These are phyloP conservation scores for Philhelius pedissequus DNA, from an alignment of 2,888 invertebrate species.

Conservation along the genomic window DNA sequence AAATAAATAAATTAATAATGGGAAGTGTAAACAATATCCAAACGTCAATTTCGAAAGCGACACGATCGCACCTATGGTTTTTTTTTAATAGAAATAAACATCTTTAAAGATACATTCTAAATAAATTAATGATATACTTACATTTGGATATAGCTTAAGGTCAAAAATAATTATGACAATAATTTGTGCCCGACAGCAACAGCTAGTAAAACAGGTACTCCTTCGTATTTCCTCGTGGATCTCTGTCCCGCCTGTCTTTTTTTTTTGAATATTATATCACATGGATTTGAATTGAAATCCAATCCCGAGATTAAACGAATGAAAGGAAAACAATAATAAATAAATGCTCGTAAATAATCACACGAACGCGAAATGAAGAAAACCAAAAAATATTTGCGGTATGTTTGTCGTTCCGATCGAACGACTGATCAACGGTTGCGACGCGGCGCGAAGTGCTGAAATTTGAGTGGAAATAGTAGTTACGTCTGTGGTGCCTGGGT, in stretches of 20 bases:
- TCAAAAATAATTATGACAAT: conserved; percentile 66
- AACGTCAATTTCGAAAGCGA: conserved; percentile 45
- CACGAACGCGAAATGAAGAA: conserved; percentile 50
- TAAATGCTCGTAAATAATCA: conserved; percentile 26
- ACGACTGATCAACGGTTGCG: conserved; percentile 40
- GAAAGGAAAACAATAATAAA: conserved; percentile 22
- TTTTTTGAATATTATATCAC: conserved; percentile 32
- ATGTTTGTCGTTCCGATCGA: conserved; percentile 54
- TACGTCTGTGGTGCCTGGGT: conserved; percentile 3
- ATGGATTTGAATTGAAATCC: conserved; percentile 53
- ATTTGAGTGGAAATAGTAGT: conserved; percentile 36
- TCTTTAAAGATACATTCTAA: conserved; percentile 12
- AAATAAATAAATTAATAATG: neutral
- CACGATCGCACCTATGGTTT: neutral
- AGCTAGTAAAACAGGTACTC: conserved; percentile 57
- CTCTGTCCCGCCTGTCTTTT: neutral
- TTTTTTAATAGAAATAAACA: neutral
- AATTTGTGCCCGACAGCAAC: conserved; percentile 43
- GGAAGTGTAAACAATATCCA: conserved; percentile 36
- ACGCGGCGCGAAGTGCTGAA: conserved; percentile 17
- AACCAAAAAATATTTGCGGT: conserved; percentile 64
- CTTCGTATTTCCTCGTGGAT: conserved; percentile 6
- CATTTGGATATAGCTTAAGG: conserved; percentile 54
- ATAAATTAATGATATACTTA: conserved; percentile 40
- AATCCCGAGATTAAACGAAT: conserved; percentile 49